These are phyloP conservation scores for Hemitrygon akajei DNA, from an alignment of 2,797 vertebrate genomes.

Conservation along the genomic window DNA sequence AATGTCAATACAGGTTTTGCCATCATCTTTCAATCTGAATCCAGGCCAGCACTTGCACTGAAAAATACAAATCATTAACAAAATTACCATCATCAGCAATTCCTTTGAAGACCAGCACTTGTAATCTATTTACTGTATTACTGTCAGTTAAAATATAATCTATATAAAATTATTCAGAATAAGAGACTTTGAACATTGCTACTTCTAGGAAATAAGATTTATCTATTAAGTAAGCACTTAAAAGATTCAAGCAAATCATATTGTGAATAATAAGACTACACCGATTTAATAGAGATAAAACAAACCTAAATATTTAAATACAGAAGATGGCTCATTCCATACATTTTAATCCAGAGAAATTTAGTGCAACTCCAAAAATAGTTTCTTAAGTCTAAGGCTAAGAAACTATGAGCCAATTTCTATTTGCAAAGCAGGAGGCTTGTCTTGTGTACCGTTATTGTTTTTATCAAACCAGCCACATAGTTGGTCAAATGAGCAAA, in stretches of 20 bases:
- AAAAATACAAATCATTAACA: slow-evolving; percentile 43
- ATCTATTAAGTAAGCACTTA: background rate
- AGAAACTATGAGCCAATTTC: background rate
- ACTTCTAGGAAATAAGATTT: background rate
- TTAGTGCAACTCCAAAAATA: background rate
- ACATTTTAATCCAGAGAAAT: background rate
- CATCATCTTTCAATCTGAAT: slow-evolving; percentile 88
- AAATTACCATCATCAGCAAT: slow-evolving; percentile 22
- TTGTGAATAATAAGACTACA: background rate
- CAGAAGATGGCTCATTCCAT: background rate
- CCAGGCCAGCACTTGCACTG: slow-evolving; percentile 99
- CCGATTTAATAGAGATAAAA: background rate
- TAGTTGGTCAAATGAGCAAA: too few relatives aligned
- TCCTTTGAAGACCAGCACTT: background rate
- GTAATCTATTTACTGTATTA: background rate
- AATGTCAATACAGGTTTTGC: slow-evolving; percentile 86
- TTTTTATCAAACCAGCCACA: background rate
- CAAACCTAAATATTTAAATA: background rate
- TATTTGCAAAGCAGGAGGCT: background rate
- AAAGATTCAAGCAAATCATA: background rate
- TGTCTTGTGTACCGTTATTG: background rate
- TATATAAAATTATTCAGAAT: background rate
- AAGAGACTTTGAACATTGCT: background rate
- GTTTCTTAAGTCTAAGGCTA: background rate
- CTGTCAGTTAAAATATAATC: background rate